A percentile compares a stretch with the other conserved stretches of the same genome.
phyloP scores from a whole-genome alignment of 2,797 vertebrate genomes.

The Coregonus sp. region DNA sequence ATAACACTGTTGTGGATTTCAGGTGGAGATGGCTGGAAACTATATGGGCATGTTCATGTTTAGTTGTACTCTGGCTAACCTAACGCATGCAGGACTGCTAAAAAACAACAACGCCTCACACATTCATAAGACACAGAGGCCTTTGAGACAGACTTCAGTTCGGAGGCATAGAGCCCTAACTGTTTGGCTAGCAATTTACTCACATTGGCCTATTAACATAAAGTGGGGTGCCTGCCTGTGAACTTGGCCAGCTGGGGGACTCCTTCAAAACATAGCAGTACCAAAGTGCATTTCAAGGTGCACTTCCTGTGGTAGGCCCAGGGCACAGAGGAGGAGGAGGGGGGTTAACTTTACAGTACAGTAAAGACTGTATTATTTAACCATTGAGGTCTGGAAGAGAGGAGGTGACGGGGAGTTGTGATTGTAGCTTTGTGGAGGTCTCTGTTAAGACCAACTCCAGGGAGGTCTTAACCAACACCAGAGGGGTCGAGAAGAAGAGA shows the following conservation, averaged over 20 bases:
- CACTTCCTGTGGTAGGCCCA: constrained; percentile 45
- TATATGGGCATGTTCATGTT: constrained; percentile 40
- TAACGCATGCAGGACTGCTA: neutral
- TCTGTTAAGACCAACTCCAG: constrained; percentile 34
- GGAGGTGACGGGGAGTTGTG: constrained; percentile 14
- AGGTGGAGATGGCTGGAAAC: neutral
- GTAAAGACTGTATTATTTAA: neutral
- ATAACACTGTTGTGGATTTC: constrained; percentile 19
- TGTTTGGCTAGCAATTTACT: constrained; percentile 71
- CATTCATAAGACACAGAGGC: constrained; percentile 63
- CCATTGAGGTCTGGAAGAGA: no score
- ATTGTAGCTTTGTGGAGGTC: constrained; percentile 22
- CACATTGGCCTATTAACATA: constrained; percentile 63
- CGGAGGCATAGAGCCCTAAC: constrained; percentile 43
- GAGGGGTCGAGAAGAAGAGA: neutral
- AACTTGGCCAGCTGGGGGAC: constrained; percentile 29
- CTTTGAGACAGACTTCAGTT: constrained; percentile 54
- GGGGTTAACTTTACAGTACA: neutral
- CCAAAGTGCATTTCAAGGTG: constrained; percentile 33
- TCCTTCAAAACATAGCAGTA: constrained; percentile 10
- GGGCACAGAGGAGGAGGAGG: neutral
- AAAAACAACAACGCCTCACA: constrained; percentile 57
- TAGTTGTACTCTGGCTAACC: constrained; percentile 10
- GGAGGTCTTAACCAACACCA: constrained; percentile 32
- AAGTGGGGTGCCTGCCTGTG: constrained; percentile 46